A percentile compares a stretch with the other conserved stretches of the same genome.
Evolutionary conservation across 2,888 invertebrate species (phyloP).

Genomic region (Stenchaetothrips biformis): DNA sequence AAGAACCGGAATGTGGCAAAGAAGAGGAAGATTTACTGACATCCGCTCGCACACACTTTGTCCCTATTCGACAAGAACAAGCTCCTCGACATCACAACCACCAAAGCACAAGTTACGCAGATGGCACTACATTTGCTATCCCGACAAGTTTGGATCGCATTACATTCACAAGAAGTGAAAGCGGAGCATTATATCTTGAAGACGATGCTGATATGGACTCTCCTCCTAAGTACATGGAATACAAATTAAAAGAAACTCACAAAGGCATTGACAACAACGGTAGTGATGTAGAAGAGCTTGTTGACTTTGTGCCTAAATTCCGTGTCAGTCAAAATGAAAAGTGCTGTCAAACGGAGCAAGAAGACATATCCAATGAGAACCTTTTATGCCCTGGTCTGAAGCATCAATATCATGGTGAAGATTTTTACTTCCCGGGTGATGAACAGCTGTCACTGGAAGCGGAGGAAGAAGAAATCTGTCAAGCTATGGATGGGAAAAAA

Average conservation of each 20-base stretch:
- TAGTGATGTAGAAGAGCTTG: slow-evolving; percentile 43
- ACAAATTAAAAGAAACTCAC: slow-evolving; percentile 40
- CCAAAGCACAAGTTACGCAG: slow-evolving; percentile 50
- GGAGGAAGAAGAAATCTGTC: slow-evolving; percentile 33
- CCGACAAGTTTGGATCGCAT: slow-evolving; percentile 57
- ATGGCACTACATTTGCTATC: slow-evolving; percentile 70
- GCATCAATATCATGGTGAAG: slow-evolving; percentile 38
- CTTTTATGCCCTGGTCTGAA: slow-evolving; percentile 25
- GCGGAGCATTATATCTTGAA: slow-evolving; percentile 58
- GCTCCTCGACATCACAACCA: slow-evolving; percentile 36
- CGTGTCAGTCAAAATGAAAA: slow-evolving; percentile 57
- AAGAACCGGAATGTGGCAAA: slow-evolving; percentile 40
- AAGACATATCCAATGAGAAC: slow-evolving; percentile 32
- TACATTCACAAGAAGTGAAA: slow-evolving; percentile 61
- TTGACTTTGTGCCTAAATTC: slow-evolving; percentile 62
- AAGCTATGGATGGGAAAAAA: slow-evolving; percentile 31
- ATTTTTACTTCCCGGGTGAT: slow-evolving; percentile 43
- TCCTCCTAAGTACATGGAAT: slow-evolving; percentile 47
- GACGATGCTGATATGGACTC: slow-evolving; percentile 48
- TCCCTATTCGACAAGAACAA: slow-evolving; percentile 64
- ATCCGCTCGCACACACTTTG: slow-evolving; percentile 76
- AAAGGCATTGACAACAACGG: slow-evolving; percentile 38
- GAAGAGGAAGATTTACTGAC: slow-evolving; percentile 67
- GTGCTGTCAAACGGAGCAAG: slow-evolving; percentile 54
- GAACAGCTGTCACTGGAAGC: slow-evolving; percentile 37